These are phyloP conservation scores for Limanda limanda DNA, from an alignment of 2,113 vertebrate species.

Conservation along the genomic window DNA sequence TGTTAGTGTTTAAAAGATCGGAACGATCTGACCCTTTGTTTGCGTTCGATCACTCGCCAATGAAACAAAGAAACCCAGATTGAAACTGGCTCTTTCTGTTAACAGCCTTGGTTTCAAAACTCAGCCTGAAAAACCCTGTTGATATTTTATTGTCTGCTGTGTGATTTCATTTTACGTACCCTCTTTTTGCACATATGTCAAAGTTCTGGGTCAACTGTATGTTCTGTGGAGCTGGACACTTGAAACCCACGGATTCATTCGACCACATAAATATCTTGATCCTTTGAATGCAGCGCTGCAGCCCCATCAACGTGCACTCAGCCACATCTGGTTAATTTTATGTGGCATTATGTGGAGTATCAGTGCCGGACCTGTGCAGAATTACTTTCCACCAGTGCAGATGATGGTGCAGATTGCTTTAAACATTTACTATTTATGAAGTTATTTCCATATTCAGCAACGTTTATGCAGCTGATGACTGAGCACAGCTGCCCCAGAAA, in stretches of 20 bases:
- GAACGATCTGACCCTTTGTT: conserved; percentile 14
- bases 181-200: neutral
- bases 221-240: neutral
- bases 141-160: neutral
- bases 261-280: neutral
- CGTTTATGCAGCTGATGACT: neutral
- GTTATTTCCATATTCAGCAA: neutral
- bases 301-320: too few species aligned
- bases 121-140: neutral
- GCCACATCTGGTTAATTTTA: conserved; percentile 27
- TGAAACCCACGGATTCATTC: neutral
- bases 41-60: neutral
- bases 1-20: neutral
- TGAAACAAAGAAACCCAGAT: conserved; percentile 3
- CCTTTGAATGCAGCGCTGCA: neutral
- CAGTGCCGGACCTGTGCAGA: conserved; percentile 1
- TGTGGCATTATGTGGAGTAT: neutral
- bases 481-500: neutral
- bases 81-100: conserved; percentile 2
- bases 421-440: conserved; percentile 23
- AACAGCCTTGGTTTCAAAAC: conserved; percentile 7
- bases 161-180: neutral
- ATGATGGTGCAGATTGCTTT: conserved; percentile 3
- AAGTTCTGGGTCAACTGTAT: neutral
- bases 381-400: neutral